Base-by-base conservation (phyloP, 2,888 invertebrate species). In the Cinara cedri region DNA sequence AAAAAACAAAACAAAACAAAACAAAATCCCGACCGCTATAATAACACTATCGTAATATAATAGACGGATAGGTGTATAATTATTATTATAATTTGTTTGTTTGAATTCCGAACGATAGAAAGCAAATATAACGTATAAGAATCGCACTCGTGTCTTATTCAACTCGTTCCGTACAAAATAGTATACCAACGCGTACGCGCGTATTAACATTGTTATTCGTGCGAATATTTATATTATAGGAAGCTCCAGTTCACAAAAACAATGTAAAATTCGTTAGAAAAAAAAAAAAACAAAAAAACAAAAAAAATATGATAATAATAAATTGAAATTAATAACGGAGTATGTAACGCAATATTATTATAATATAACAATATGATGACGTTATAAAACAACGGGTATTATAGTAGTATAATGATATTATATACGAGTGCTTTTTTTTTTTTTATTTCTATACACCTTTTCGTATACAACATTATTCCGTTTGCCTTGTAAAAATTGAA, bases 211-310 rank as follows among this genome's bases (percentile, higher is more conserved):
- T 16, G 46, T 46, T 66, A 49, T 11, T 26, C 21, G 9, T 46
- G 55, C 11, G 24, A 57, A 72, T 26, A 34, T 34, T 6, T 4
- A 34, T 19, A 24, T 21, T 19, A 16, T 72, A 62, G 10, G 72
- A 72, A 72, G 72, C 60, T 72, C 62, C 34, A 51, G 16, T 62
- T 72, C 62, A 19, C 72, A 62, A 34, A 21, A 72, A 72, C 72
- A 72, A 72, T 72, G 72, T 34, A 63, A 72, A 63, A 34, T 34
- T 6, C 34, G 62, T 42, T 44, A 21, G 21, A 44, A n/a, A n/a
- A 19, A 44, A 65, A 65, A 44, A 19, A 65, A 21, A 46, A 44
- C 34, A n/a, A 19, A 44, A 65, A 65, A 44, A 19, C 13, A 6
- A 44, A 65, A 21, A 13, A 21, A n/a, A n/a, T n/a, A n/a, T n/a